Percentiles rank a stretch among this genome's conserved stretches.
Conservation (phyloP, 2,797 vertebrate genomes). For the Buceros bicornis region DNA sequence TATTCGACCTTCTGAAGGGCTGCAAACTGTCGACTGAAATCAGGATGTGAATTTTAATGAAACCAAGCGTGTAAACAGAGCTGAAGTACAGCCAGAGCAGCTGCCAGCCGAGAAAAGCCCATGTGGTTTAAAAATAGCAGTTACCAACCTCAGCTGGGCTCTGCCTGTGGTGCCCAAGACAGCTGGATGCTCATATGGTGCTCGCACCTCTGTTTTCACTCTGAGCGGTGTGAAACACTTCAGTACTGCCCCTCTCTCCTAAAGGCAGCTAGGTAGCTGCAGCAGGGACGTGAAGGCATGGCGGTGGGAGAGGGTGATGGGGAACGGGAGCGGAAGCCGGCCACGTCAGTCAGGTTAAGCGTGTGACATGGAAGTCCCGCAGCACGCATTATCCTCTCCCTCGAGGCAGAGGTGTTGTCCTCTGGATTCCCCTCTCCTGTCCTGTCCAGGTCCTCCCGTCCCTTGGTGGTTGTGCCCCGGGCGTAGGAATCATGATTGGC, state of each 20-base stretch:
- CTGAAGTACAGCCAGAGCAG: background rate
- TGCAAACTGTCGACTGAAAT: background rate
- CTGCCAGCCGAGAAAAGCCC: conserved; percentile 23
- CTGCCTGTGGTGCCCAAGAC: background rate
- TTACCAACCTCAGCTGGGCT: background rate
- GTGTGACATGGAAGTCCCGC: background rate
- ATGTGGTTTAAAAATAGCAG: background rate
- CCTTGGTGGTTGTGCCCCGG: rapidly evolving
- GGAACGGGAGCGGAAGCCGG: background rate
- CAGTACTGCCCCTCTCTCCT: background rate
- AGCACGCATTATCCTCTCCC: rapidly evolving
- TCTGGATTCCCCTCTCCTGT: background rate
- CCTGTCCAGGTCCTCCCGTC: background rate
- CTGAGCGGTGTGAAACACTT: background rate
- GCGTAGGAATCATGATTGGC: background rate
- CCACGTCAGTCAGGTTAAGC: background rate
- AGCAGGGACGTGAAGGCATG: background rate
- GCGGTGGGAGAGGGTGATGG: background rate
- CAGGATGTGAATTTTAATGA: conserved; percentile 34
- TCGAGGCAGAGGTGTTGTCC: rapidly evolving
- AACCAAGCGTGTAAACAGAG: conserved; percentile 18
- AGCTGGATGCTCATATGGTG: background rate
- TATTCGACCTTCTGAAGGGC: background rate
- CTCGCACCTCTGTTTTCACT: background rate
- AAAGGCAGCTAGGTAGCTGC: background rate